These are phyloP conservation scores for Echiichthys vipera DNA, from an alignment of 2,797 vertebrate genomes.

Conservation along the genomic window DNA sequence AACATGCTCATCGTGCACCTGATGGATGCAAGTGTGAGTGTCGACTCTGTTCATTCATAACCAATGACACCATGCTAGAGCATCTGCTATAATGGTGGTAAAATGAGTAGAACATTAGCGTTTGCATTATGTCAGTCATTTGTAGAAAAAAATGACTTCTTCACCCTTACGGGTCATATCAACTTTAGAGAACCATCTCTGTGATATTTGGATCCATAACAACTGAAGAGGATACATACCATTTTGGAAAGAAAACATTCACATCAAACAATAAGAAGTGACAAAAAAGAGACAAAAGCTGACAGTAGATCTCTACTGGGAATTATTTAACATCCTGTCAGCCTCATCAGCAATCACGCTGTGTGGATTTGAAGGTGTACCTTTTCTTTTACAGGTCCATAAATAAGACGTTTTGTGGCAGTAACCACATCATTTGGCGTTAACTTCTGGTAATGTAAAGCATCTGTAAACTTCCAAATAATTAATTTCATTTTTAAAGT, in stretches of 20 bases:
- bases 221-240: background rate
- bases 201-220: background rate
- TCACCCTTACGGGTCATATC: background rate
- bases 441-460: too few relatives aligned
- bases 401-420: background rate
- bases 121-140: constrained; percentile 20
- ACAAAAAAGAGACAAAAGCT: background rate
- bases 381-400: too few relatives aligned
- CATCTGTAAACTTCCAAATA: too few relatives aligned
- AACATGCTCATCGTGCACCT: constrained; percentile 27
- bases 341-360: background rate
- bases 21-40: constrained; percentile 10
- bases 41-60: background rate
- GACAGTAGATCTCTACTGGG: background rate
- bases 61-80: background rate
- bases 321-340: background rate
- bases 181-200: constrained; percentile 1
- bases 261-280: background rate
- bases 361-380: too few relatives aligned
- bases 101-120: constrained; percentile 24
- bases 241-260: background rate
- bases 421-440: background rate
- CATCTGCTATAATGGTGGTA: background rate
- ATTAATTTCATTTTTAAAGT: too few relatives aligned
- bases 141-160: constrained; percentile 10